These are phyloP conservation scores for Hippocampus zosterae DNA, from an alignment of 2,113 vertebrate genomes.

Conservation along the genomic window DNA sequence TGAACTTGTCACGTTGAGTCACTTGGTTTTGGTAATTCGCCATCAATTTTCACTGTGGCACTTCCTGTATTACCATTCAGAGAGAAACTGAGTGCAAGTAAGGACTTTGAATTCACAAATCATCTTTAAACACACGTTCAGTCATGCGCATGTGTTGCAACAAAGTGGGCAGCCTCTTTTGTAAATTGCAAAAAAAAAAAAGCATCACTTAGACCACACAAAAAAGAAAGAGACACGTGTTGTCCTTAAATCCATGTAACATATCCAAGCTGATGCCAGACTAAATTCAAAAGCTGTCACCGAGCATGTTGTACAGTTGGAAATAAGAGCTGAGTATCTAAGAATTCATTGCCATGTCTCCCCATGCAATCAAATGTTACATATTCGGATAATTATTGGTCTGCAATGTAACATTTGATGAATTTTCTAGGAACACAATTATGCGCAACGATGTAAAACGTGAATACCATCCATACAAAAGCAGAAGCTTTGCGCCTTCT, in stretches of 20 bases:
- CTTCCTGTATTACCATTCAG: neutral
- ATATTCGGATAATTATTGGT: too few relatives aligned
- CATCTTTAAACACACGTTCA: neutral
- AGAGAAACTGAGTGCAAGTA: neutral
- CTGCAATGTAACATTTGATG: too few relatives aligned
- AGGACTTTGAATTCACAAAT: neutral
- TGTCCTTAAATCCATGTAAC: neutral
- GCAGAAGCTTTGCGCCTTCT: too few relatives aligned
- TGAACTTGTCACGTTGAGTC: constrained; percentile 23
- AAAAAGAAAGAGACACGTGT: neutral
- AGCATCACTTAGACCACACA: too few relatives aligned
- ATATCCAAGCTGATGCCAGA: neutral
- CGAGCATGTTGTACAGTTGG: neutral
- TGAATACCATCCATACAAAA: too few relatives aligned
- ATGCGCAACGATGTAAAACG: too few relatives aligned
- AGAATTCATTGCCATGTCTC: neutral
- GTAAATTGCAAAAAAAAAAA: neutral
- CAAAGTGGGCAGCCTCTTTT: neutral
- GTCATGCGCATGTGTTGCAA: neutral
- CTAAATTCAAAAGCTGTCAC: neutral
- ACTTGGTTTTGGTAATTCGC: too few relatives aligned
- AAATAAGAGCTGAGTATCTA: neutral
- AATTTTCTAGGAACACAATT: too few relatives aligned
- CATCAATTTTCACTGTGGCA: neutral
- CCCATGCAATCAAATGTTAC: too few relatives aligned